Conservation (phyloP, 2,888 invertebrate species). For the Erpobdella octoculata region DNA sequence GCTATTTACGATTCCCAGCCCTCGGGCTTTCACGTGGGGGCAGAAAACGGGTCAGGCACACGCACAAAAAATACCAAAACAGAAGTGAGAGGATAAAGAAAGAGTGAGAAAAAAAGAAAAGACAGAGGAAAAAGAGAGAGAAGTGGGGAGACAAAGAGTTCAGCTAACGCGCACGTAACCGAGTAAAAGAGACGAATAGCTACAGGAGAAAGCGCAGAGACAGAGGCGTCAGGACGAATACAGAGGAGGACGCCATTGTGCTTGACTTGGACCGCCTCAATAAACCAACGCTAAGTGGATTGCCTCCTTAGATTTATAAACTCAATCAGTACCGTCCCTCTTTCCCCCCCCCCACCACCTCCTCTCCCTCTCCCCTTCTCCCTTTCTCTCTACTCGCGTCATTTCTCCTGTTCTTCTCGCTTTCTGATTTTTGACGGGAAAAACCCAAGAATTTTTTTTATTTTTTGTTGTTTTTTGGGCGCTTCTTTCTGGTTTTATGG, state of each 20-base stretch:
- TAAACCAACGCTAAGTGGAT: constrained; percentile 13
- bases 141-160: background rate
- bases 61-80: too few species aligned
- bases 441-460: background rate
- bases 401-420: background rate
- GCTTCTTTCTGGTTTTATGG: background rate
- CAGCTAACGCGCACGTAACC: too few species aligned
- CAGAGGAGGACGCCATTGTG: background rate
- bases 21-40: too few species aligned
- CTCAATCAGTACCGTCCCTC: constrained; percentile 1
- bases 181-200: too few species aligned
- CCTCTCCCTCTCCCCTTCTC: background rate
- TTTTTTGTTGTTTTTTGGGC: constrained; percentile 3
- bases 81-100: too few species aligned
- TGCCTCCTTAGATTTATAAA: constrained; percentile 8
- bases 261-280: background rate
- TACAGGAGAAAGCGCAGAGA: too few species aligned
- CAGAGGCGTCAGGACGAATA: background rate
- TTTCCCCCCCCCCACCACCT: background rate
- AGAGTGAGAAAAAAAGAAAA: too few species aligned
- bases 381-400: background rate
- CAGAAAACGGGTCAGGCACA: too few species aligned
- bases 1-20: too few species aligned
- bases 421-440: constrained; percentile 1
- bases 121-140: background rate